Evolutionary conservation across 2,113 vertebrate species (phyloP), one percentile per base, ranked within the genome.

Genomic region (Amblyornis subalaris): DNA sequence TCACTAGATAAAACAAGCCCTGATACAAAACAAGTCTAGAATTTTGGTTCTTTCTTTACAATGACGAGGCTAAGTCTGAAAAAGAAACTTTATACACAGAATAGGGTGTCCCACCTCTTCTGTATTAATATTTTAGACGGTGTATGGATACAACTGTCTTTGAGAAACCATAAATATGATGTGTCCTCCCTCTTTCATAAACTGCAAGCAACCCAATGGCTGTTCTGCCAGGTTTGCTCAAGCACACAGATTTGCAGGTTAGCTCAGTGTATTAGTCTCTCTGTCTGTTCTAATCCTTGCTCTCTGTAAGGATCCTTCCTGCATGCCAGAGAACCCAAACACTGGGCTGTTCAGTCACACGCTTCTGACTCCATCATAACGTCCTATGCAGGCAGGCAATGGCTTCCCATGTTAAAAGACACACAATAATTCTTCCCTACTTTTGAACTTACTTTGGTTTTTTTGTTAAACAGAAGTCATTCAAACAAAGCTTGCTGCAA

Each of bases 141-240:
- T 3, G 24, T 1, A 0, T 11, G 36, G 24, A 58, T 33, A 47
- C 5, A 90, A 54, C 19, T 42, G 12, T 12, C 31, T 25, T 0
- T 31, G 4, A 64, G 22, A 79, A 82, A 75, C 40, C 8, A 47
- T 28, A 72, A 47, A 64, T 24, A 75, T 1, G 12, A 78, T 9
- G 22, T 3, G 4, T 19, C 72, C 25, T 61, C 24, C 20, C 25
- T 50, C 20, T 23, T 55, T 61, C 45, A 53, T 23, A 54, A 57
- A 44, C 45, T 25, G 40, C 58, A 69, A 61, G 48, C 36, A 90
- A 40, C 23, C 10, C 50, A 79, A 3, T 4, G 45, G 25, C 54
- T 62, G 23, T 22, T 86, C 31, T 80, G 67, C 19, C 74, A 75
- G 64, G 33, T 57, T 61, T 73, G 22, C 50, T 61, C 71, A 73